Evolutionary conservation across 2,888 invertebrate species (phyloP).

Genomic region (Parnassius smintheus): DNA sequence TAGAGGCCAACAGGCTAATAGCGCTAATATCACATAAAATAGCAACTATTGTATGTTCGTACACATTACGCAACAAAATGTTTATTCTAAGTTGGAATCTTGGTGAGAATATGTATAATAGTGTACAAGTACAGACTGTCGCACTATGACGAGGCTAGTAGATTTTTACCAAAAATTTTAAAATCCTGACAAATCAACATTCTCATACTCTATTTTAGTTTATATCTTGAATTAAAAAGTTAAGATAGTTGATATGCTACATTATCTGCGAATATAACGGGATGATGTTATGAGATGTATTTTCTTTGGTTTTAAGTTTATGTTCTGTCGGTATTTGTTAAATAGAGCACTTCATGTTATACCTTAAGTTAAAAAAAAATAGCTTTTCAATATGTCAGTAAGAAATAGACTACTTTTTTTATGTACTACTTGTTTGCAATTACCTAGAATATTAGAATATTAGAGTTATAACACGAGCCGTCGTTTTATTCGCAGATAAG

Average conservation of each 20-base stretch:
- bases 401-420: no score
- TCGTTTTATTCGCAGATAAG: neutral
- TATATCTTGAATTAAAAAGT: neutral
- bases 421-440: no score
- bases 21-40: no score
- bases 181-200: slow-evolving; percentile 1
- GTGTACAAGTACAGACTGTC: neutral
- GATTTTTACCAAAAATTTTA: neutral
- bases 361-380: no score
- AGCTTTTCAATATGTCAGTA: no score
- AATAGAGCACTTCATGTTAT: no score
- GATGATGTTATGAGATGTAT: neutral
- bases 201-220: slow-evolving; percentile 1
- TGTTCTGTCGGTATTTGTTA: no score
- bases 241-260: neutral
- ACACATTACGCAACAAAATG: no score
- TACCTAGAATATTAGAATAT: no score
- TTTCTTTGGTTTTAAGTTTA: no score
- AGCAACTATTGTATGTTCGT: no score
- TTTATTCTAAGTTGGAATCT: neutral
- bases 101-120: neutral
- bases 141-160: no score
- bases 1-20: neutral
- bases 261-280: neutral
- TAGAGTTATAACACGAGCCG: neutral